phyloP scores from a whole-genome alignment of 1,140 invertebrate species.

The Acyrthosiphon pisum region DNA sequence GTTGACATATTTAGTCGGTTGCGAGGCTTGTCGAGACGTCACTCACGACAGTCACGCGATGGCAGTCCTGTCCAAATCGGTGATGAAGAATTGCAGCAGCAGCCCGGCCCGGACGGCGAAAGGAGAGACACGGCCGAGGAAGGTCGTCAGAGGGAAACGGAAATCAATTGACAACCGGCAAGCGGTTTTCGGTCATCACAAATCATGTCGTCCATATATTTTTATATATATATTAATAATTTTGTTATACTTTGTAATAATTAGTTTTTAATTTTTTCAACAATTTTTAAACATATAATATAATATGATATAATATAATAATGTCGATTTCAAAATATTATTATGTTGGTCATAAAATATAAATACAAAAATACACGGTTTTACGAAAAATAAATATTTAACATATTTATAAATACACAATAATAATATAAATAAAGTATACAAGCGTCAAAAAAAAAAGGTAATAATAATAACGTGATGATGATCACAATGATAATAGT shows the following conservation, averaged over 20 bases:
- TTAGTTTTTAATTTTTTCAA: neutral
- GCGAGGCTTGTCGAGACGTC: neutral
- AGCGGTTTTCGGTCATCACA: neutral
- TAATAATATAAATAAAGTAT: conserved; percentile 28
- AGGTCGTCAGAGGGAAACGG: conserved; percentile 29
- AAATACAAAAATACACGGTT: conserved; percentile 36
- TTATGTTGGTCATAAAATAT: conserved; percentile 26
- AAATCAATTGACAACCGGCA: neutral
- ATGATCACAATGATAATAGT: conserved; percentile 33
- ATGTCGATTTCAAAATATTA: conserved; percentile 2
- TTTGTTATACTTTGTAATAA: conserved; percentile 12
- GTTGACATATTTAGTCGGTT: neutral
- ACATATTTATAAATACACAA: conserved; percentile 39
- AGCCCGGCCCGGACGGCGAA: neutral
- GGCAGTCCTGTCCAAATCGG: neutral
- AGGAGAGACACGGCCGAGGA: neutral
- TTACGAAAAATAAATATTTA: conserved; percentile 38
- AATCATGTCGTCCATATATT: neutral
- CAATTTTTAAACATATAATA: conserved; percentile 28
- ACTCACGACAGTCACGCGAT: neutral
- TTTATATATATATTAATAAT: neutral
- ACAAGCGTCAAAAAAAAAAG: neutral
- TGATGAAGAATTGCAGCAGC: neutral
- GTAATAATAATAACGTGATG: neutral
- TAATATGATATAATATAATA: conserved; percentile 29